These are phyloP conservation scores for Zaprionus gabonicus DNA, from an alignment of 1,140 invertebrate genomes.

Conservation along the genomic window DNA sequence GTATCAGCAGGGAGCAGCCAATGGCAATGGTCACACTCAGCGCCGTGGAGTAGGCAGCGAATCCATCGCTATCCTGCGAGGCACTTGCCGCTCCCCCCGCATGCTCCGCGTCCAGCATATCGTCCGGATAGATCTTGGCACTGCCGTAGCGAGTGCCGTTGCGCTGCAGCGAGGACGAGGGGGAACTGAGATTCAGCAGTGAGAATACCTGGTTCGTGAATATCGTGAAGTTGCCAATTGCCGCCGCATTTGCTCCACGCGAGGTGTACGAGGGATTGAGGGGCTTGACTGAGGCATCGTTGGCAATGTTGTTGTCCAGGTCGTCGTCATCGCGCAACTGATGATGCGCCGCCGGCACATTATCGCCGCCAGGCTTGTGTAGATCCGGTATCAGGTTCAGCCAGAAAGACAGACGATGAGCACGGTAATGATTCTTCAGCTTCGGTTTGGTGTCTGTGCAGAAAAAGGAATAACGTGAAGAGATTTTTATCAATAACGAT, in stretches of 20 bases:
- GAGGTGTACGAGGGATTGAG: slow-evolving; percentile 84
- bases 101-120: slow-evolving; percentile 78
- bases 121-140: slow-evolving; percentile 70
- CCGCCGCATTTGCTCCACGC: slow-evolving; percentile 84
- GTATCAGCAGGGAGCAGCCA: slow-evolving; percentile 94
- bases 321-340: slow-evolving; percentile 91
- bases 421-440: slow-evolving; percentile 96
- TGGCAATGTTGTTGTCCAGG: slow-evolving; percentile 85
- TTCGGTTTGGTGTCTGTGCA: slow-evolving; percentile 92
- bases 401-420: slow-evolving; percentile 98
- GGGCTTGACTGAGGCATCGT: slow-evolving; percentile 85
- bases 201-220: slow-evolving; percentile 84
- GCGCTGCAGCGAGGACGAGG: slow-evolving; percentile 75
- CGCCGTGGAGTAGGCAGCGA: slow-evolving; percentile 94
- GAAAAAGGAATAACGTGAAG: neutral
- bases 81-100: slow-evolving; percentile 85
- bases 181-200: slow-evolving; percentile 79
- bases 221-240: slow-evolving; percentile 80
- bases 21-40: slow-evolving; percentile 97
- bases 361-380: slow-evolving; percentile 94
- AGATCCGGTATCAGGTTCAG: slow-evolving; percentile 97
- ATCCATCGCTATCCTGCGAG: slow-evolving; percentile 91
- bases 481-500: no score
- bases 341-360: slow-evolving; percentile 94
- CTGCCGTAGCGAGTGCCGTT: slow-evolving; percentile 69